Conservation (phyloP, 2,888 invertebrate species). For the Marasmarcha lunaedactyla region DNA sequence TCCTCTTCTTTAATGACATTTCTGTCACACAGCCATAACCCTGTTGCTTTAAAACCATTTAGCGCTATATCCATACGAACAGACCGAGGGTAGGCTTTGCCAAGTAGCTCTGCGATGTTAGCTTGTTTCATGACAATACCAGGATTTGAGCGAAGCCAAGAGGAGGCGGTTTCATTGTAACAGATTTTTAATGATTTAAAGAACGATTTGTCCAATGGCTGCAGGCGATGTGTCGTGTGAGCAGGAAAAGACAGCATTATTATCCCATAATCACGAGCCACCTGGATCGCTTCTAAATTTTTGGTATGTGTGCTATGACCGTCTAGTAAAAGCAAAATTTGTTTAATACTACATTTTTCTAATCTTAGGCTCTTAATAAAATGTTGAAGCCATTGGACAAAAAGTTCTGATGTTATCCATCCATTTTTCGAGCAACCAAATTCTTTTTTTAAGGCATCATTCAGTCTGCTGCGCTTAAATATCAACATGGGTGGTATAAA, state of each 20-base stretch:
- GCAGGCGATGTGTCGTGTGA: constrained; percentile 14
- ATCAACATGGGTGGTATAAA: constrained; percentile 7
- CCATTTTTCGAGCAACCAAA: too few relatives aligned
- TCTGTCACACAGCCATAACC: constrained; percentile 10
- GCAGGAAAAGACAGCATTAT: constrained; percentile 14
- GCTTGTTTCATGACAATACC: constrained; percentile 9
- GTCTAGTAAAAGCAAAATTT: constrained; percentile 13
- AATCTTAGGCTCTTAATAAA: too few relatives aligned
- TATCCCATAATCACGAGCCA: constrained; percentile 13
- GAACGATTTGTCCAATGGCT: constrained; percentile 10
- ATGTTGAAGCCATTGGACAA: too few relatives aligned
- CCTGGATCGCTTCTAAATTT: constrained; percentile 13
- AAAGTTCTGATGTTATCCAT: too few relatives aligned
- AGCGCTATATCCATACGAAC: constrained; percentile 9
- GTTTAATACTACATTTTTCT: constrained; percentile 8
- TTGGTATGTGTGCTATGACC: constrained; percentile 15
- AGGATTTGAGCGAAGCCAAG: constrained; percentile 10
- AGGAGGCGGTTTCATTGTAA: constrained; percentile 7
- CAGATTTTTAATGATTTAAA: constrained; percentile 9
- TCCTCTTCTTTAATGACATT: constrained; percentile 9
- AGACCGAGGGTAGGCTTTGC: constrained; percentile 8
- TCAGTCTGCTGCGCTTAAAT: constrained; percentile 24
- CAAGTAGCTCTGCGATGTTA: constrained; percentile 9
- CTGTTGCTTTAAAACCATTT: constrained; percentile 6
- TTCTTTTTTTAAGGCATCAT: constrained; percentile 27